A percentile compares a stretch with the other conserved stretches of the same genome.
phyloP scores from a whole-genome alignment of 2,888 invertebrate species.

The Dysmachus trigonus region DNA sequence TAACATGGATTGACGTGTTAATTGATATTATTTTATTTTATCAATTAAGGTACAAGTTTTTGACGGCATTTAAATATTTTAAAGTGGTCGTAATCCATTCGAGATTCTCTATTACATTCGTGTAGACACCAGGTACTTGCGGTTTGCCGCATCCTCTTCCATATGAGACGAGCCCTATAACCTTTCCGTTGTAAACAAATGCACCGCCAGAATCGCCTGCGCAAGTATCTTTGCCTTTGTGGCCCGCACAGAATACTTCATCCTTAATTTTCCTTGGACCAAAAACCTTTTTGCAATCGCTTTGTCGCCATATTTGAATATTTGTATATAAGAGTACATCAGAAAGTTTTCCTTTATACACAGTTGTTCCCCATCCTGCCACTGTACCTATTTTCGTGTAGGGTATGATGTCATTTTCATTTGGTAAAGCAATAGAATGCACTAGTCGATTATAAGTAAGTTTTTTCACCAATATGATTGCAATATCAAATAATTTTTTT shows the following conservation, averaged over 20 bases:
- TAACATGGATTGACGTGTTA: no score
- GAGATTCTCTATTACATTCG: not conserved
- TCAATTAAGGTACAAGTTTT: not conserved
- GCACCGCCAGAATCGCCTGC: not conserved
- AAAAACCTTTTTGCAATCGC: not conserved
- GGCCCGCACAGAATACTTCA: not conserved
- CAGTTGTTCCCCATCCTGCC: not conserved
- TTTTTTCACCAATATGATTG: not conserved
- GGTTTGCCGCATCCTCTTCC: not conserved
- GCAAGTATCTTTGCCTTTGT: not conserved
- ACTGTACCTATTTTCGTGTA: not conserved
- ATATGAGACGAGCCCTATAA: not conserved
- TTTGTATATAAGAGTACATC: not conserved
- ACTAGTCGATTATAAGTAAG: not conserved
- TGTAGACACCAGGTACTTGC: not conserved
- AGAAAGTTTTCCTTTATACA: not conserved
- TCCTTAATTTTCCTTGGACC: not conserved
- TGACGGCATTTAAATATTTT: not conserved
- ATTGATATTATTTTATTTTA: not conserved
- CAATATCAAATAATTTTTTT: not conserved
- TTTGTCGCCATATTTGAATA: not conserved
- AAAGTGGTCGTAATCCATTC: not conserved
- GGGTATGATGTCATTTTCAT: not conserved
- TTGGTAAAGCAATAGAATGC: not conserved
- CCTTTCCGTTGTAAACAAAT: not conserved